A percentile compares a stretch with the other conserved stretches of the same genome.
Conservation (phyloP, 2,113 vertebrate genomes). For the Calidris pugnax region DNA sequence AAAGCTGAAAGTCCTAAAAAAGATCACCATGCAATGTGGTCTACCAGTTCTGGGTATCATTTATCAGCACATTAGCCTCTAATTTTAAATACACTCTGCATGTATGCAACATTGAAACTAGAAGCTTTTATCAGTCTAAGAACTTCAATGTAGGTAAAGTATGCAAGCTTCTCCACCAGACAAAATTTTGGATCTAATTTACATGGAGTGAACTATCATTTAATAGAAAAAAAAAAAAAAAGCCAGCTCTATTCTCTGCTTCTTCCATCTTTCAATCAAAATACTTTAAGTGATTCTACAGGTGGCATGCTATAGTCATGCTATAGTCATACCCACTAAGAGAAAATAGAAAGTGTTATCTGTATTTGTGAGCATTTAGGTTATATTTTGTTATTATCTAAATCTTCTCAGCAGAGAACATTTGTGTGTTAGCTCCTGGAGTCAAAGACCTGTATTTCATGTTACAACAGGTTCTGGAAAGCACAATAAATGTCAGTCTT, state of each 20-base stretch:
- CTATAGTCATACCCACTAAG: not conserved
- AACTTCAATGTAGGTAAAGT: not conserved
- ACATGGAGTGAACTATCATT: not conserved
- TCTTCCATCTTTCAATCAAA: not conserved
- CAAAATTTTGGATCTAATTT: not conserved
- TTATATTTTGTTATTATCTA: not conserved
- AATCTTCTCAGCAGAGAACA: not conserved
- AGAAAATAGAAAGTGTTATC: not conserved
- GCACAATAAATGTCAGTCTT: not conserved
- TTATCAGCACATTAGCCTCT: not conserved
- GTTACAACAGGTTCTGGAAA: not conserved
- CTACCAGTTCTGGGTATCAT: not conserved
- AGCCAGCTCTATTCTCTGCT: not conserved
- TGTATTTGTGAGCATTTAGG: not conserved
- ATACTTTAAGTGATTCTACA: not conserved
- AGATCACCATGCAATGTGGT: not conserved
- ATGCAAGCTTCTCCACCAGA: not conserved
- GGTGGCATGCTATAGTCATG: no score
- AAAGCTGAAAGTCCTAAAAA: not conserved
- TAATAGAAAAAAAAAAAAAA: not conserved
- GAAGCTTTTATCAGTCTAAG: not conserved
- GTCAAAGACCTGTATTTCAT: not conserved
- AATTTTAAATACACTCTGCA: not conserved
- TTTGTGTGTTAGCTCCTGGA: not conserved
- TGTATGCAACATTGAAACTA: not conserved